Conservation (phyloP, 2,113 vertebrate species). For the Propithecus coquereli region DNA sequence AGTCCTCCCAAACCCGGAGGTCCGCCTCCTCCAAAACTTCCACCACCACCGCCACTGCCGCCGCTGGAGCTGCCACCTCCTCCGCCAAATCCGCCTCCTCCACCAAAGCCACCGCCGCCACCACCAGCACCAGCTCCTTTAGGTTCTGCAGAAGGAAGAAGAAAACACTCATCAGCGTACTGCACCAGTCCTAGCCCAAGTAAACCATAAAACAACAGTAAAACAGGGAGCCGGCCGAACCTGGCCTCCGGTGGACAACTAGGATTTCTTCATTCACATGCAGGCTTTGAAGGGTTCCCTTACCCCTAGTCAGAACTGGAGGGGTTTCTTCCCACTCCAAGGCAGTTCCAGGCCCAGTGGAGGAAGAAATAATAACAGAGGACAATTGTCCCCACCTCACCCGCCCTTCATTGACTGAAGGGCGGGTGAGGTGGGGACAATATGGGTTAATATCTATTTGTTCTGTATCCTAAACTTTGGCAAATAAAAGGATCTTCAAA, state of each 20-base stretch:
- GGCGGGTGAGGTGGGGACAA: too few species aligned
- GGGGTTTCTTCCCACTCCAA: background rate
- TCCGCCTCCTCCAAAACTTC: conserved; percentile 78
- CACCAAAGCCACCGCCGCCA: conserved; percentile 76
- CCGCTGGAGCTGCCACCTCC: conserved; percentile 71
- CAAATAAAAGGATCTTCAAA: conserved; percentile 16
- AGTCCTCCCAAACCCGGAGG: conserved; percentile 92
- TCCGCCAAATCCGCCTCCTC: conserved; percentile 72
- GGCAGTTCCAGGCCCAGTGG: background rate
- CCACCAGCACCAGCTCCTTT: conserved; percentile 83
- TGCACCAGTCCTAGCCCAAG: background rate
- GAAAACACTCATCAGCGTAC: background rate
- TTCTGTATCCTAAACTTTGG: background rate
- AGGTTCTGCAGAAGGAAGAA: conserved; percentile 87
- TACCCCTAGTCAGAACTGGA: background rate
- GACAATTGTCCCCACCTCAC: background rate
- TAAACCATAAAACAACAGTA: background rate
- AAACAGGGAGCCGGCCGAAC: background rate
- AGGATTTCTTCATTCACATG: background rate
- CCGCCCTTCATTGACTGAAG: background rate
- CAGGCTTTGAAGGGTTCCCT: background rate
- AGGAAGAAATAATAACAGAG: background rate
- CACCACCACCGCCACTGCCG: conserved; percentile 49
- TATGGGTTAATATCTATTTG: background rate
- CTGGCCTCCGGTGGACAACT: background rate